Percentiles rank a stretch among this genome's conserved stretches.
phyloP scores from a whole-genome alignment of 2,113 vertebrate genomes.

The Murina feae region DNA sequence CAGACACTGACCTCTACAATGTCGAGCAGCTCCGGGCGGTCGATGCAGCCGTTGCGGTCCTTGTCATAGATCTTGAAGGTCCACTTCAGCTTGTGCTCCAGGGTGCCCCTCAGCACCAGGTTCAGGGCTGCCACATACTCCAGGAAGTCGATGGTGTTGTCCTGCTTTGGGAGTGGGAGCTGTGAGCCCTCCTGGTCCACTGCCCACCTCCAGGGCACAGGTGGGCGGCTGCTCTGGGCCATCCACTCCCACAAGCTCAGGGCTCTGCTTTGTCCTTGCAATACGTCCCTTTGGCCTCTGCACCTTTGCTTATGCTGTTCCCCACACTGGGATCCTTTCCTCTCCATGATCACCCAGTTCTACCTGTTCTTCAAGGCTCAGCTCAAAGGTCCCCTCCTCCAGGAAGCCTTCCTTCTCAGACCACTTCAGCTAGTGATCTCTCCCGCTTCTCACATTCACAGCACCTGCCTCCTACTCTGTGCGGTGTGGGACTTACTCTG shows the following conservation, averaged over 20 bases:
- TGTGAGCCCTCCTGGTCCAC: neutral
- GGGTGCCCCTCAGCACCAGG: constrained; percentile 91
- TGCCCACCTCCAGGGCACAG: neutral
- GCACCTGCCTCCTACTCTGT: neutral
- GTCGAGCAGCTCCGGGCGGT: constrained; percentile 93
- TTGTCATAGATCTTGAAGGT: constrained; percentile 98
- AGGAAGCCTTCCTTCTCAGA: neutral
- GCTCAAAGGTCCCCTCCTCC: neutral
- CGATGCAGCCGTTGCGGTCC: constrained; percentile 94
- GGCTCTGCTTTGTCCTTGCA: neutral
- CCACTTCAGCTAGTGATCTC: neutral
- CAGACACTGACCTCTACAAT: constrained; percentile 89
- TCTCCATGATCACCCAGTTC: neutral
- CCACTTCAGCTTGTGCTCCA: constrained; percentile 97
- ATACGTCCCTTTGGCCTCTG: neutral
- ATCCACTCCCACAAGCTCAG: neutral
- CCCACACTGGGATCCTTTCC: neutral
- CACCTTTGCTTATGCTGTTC: neutral
- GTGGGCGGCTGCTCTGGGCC: rapidly evolving
- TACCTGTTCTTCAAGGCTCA: neutral
- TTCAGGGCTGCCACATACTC: constrained; percentile 96
- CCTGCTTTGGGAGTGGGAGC: constrained; percentile 75
- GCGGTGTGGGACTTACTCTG: neutral
- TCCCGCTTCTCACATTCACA: neutral
- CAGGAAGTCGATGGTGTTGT: constrained; percentile 97